These are phyloP conservation scores for Sardinella longiceps DNA, from an alignment of 2,797 vertebrate genomes.

Conservation along the genomic window DNA sequence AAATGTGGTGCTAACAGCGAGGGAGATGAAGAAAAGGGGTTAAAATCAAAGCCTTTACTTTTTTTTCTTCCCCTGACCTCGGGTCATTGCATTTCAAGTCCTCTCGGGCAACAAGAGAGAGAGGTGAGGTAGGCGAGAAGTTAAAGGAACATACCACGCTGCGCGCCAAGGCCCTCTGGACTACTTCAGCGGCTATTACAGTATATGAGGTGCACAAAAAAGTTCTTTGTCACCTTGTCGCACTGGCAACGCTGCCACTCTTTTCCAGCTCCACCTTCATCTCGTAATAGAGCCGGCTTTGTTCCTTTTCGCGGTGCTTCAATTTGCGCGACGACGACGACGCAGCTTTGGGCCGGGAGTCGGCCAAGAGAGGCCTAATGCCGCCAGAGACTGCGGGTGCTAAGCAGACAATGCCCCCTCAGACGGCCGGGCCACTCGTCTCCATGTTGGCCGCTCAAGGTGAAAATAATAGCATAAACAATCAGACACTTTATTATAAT, in stretches of 20 bases:
- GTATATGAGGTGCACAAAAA: slow-evolving; percentile 39
- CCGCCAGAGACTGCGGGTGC: slow-evolving; percentile 35
- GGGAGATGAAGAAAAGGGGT: background rate
- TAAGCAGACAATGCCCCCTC: slow-evolving; percentile 58
- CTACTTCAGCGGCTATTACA: slow-evolving; percentile 41
- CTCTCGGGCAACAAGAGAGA: slow-evolving; percentile 28
- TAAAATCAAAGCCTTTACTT: background rate
- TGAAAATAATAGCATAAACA: slow-evolving; percentile 93
- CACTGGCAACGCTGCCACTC: slow-evolving; percentile 38
- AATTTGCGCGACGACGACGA: slow-evolving; percentile 44
- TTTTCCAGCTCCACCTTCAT: slow-evolving; percentile 54
- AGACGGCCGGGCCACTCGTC: slow-evolving; percentile 64
- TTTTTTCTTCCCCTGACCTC: background rate
- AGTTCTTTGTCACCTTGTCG: slow-evolving; percentile 52
- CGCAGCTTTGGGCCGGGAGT: slow-evolving; percentile 42
- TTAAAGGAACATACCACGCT: slow-evolving; percentile 35
- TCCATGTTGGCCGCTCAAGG: slow-evolving; percentile 77
- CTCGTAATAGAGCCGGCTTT: slow-evolving; percentile 54
- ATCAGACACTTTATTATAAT: slow-evolving; percentile 89
- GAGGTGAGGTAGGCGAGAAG: slow-evolving; percentile 47
- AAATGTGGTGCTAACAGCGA: background rate
- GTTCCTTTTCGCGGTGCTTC: slow-evolving; percentile 51
- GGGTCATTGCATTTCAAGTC: slow-evolving; percentile 40
- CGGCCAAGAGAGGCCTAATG: slow-evolving; percentile 47
- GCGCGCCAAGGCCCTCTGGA: slow-evolving; percentile 42